Evolutionary conservation across 64 coral and sea anemone genomes (phyloP).

Genomic region (Porites australiensis): DNA sequence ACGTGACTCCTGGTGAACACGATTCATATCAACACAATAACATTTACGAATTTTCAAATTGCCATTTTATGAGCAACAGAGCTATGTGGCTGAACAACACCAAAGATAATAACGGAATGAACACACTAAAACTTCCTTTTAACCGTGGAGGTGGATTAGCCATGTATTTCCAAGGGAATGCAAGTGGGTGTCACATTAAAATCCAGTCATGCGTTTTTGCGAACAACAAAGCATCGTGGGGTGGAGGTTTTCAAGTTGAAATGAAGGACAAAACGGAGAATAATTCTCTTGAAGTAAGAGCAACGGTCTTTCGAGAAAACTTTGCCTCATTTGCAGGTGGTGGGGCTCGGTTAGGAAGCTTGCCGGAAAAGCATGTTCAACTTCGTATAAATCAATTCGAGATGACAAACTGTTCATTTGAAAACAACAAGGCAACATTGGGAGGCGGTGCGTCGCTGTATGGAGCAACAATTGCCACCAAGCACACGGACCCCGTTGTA

Average conservation of each 20-base stretch:
- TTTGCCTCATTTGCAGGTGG: slow-evolving; percentile 73
- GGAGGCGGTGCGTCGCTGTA: slow-evolving; percentile 79
- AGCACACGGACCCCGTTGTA: neutral
- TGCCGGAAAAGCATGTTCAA: neutral
- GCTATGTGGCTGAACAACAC: slow-evolving; percentile 39
- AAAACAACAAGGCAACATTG: slow-evolving; percentile 50
- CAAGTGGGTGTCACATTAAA: slow-evolving; percentile 45
- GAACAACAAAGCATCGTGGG: slow-evolving; percentile 73
- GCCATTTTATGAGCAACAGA: slow-evolving; percentile 74
- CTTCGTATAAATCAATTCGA: slow-evolving; percentile 4
- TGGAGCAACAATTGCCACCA: slow-evolving; percentile 56
- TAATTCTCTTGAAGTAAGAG: slow-evolving; percentile 39
- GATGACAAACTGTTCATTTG: slow-evolving; percentile 47
- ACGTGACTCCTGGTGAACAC: slow-evolving; percentile 21
- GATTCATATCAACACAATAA: slow-evolving; percentile 74
- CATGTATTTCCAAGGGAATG: slow-evolving; percentile 61
- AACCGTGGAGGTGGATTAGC: slow-evolving; percentile 86
- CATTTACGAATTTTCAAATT: slow-evolving; percentile 44
- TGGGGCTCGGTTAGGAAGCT: slow-evolving; percentile 68
- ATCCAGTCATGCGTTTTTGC: slow-evolving; percentile 72
- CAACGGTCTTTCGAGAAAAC: slow-evolving; percentile 63
- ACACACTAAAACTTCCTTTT: slow-evolving; percentile 65
- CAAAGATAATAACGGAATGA: slow-evolving; percentile 3
- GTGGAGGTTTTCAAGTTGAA: slow-evolving; percentile 78
- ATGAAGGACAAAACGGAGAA: slow-evolving; percentile 32